Percentiles rank a stretch among this genome's conserved stretches.
Conservation (phyloP, 2,888 invertebrate genomes). For the Brachypalpus laphriformis region DNA sequence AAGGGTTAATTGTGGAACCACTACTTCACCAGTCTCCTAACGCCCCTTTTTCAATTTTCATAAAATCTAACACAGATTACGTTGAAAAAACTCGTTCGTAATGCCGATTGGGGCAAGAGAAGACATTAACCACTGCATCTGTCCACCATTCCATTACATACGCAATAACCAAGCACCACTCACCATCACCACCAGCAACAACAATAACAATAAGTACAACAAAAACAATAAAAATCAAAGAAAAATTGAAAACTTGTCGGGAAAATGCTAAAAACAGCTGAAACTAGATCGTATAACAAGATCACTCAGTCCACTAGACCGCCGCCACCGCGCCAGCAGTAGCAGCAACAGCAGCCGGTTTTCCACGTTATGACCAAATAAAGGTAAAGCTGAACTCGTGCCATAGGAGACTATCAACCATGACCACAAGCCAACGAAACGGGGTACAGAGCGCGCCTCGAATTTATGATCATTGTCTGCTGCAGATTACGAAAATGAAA, state of each 20-base stretch:
- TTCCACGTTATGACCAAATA: conserved; percentile 45
- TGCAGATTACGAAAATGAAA: conserved; percentile 51
- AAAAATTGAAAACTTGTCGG: background rate
- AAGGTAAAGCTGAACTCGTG: conserved; percentile 44
- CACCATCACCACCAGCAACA: background rate
- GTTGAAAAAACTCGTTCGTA: conserved; percentile 42
- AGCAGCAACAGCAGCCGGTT: conserved; percentile 55
- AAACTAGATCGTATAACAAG: conserved; percentile 70
- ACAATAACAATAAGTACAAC: background rate
- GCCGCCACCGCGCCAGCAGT: background rate
- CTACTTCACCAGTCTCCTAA: background rate
- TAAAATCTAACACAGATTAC: background rate
- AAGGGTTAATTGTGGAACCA: conserved; percentile 42
- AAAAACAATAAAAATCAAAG: background rate
- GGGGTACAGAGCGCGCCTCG: conserved; percentile 21
- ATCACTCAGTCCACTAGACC: conserved; percentile 44
- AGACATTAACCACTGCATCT: conserved; percentile 38
- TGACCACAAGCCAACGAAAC: conserved; percentile 63
- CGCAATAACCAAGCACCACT: too few relatives aligned
- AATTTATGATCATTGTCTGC: conserved; percentile 51
- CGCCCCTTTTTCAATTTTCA: conserved; percentile 38
- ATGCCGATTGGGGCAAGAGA: conserved; percentile 23
- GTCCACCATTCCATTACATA: background rate
- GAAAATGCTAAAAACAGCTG: conserved; percentile 36
- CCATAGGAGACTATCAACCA: conserved; percentile 61